phyloP scores from a whole-genome alignment of 2,113 vertebrate species.

The Bubo bubo region DNA sequence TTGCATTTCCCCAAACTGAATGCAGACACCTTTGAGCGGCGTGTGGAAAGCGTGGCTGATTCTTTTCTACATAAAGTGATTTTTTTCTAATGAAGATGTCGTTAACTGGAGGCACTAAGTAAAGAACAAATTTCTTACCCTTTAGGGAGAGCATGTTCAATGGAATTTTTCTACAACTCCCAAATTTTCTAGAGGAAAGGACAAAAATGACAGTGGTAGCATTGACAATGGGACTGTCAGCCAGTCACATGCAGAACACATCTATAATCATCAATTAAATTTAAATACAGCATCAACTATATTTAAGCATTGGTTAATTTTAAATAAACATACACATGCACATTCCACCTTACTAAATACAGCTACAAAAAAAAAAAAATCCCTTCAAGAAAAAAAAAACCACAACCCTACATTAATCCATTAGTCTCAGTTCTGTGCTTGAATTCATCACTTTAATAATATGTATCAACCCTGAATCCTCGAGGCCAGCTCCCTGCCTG shows the following conservation, averaged over 20 bases:
- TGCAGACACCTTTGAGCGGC: neutral
- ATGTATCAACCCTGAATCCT: neutral
- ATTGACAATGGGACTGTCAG: neutral
- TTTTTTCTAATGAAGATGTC: neutral
- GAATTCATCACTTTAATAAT: neutral
- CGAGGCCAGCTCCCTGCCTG: neutral
- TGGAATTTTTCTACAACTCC: neutral
- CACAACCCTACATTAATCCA: neutral
- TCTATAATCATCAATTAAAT: neutral
- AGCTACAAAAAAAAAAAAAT: neutral
- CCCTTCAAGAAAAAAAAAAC: neutral
- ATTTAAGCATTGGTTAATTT: neutral
- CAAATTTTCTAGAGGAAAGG: neutral
- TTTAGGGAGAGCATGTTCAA: neutral
- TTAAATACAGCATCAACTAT: neutral
- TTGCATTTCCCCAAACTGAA: neutral
- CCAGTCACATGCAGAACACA: neutral
- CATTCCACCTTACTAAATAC: neutral
- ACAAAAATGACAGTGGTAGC: neutral
- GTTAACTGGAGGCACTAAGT: neutral
- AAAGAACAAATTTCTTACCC: neutral
- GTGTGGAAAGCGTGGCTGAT: neutral
- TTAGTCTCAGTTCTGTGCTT: neutral
- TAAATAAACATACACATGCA: neutral
- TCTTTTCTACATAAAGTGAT: neutral